These are phyloP conservation scores for Dunckerocampus dactyliophorus DNA, from an alignment of 2,113 vertebrate species.

Conservation along the genomic window DNA sequence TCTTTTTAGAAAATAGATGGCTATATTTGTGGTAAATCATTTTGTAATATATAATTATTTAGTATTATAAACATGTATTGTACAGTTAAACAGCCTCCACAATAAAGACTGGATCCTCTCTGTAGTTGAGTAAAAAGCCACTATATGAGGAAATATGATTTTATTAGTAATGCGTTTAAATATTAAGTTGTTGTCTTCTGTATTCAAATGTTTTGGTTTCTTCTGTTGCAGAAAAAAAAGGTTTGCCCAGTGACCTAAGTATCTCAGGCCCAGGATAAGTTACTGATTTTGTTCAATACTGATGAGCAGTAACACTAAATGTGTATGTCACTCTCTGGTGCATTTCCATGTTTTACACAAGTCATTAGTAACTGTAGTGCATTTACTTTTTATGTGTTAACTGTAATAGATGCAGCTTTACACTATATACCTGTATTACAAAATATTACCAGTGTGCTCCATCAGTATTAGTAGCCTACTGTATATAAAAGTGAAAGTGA, in stretches of 20 bases:
- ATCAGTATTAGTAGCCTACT: slow-evolving; percentile 20
- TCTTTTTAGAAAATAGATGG: no score
- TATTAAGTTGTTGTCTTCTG: slow-evolving; percentile 21
- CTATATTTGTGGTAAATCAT: no score
- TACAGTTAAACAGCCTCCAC: background rate
- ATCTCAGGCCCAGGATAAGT: slow-evolving; percentile 41
- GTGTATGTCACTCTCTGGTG: slow-evolving; percentile 18
- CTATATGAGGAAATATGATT: background rate
- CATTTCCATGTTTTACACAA: no score
- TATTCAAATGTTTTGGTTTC: slow-evolving; percentile 2
- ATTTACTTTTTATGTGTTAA: slow-evolving; percentile 29
- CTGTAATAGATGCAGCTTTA: slow-evolving; percentile 1
- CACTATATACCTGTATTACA: no score
- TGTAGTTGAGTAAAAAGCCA: background rate
- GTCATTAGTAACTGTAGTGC: slow-evolving; percentile 2
- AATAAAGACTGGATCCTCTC: background rate
- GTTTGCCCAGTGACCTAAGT: slow-evolving; percentile 7
- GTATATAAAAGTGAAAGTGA: slow-evolving; percentile 8
- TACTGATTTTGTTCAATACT: slow-evolving; percentile 24
- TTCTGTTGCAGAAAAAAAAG: slow-evolving; percentile 5
- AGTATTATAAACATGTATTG: background rate
- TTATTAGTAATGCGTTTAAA: slow-evolving; percentile 8
- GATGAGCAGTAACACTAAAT: slow-evolving; percentile 8
- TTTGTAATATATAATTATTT: no score
- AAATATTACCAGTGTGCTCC: slow-evolving; percentile 12